phyloP scores from a whole-genome alignment of 2,113 vertebrate genomes.

The Bubalus kerabau region DNA sequence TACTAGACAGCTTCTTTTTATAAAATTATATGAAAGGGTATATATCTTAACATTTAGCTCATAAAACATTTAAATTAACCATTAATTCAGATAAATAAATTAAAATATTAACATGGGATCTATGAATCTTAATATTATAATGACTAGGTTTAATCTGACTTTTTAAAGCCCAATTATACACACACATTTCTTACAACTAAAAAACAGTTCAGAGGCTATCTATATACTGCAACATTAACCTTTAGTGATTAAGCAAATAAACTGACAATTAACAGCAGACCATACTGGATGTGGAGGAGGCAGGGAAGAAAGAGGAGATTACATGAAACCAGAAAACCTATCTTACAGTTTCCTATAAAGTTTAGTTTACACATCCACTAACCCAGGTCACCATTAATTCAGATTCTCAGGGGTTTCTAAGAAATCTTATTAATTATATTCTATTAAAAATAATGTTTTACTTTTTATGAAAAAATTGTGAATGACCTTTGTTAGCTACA shows the following conservation, averaged over 20 bases:
- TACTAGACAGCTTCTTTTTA: not conserved
- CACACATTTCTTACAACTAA: not conserved
- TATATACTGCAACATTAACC: not conserved
- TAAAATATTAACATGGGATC: slow-evolving; percentile 2
- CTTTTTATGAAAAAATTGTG: not conserved
- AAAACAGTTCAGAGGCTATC: not conserved
- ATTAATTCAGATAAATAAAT: not conserved
- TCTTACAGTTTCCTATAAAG: not conserved
- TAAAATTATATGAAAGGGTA: not conserved
- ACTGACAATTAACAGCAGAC: not conserved
- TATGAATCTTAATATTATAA: slow-evolving; percentile 9
- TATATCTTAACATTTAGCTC: not conserved
- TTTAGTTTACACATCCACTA: not conserved
- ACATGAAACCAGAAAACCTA: not conserved
- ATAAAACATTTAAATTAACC: slow-evolving; percentile 1
- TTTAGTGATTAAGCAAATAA: not conserved
- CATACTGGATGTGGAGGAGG: not conserved
- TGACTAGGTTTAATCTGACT: not conserved
- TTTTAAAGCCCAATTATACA: not conserved
- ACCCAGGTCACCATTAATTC: not conserved
- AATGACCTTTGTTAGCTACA: not conserved
- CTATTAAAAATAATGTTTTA: not conserved
- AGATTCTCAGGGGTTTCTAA: not conserved
- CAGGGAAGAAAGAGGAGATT: not conserved
- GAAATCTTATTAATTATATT: not conserved